Evolutionary conservation across 1,140 invertebrate species (phyloP), one percentile per base, ranked within the genome.

Genomic region (Choristoneura fumiferana): DNA sequence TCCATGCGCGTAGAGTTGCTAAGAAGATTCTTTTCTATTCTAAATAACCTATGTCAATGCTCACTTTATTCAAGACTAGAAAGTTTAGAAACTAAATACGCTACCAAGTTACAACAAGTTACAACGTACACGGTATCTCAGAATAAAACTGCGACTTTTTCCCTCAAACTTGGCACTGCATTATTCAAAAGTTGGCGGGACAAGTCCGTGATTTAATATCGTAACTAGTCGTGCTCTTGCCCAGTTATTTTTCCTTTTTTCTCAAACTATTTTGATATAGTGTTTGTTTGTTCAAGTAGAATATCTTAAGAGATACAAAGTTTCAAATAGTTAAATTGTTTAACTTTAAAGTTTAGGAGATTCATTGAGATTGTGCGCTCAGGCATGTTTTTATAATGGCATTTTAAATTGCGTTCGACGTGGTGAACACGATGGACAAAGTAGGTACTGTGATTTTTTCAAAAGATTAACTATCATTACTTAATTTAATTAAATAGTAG

Each of bases 371-470:
- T 12, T 29, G 43, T 6, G 43, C 22, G 22, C n/a, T 13, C 43
- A 49, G 22, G 43, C 18, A 49, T 49, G 43, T 22, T 49, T 49
- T 14, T 49, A 22, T 49, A 49, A 49, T 49, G 43, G 43, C 0
- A 49, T 49, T 33, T 29, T 6, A 49, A 49, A 49, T 12, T 6
- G 22, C 22, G 22, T 29, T 29, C 22, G 22, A 29, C 2, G n/a
- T n/a, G 22, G 6, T 29, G 54, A 38, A 60, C 58, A 62, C 53
- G 45, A 61, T 38, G 54, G 39, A 40, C 6, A 53, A 45, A 64
- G 66, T n/a, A n/a, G n/a, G n/a, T 73, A 67, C 71, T 61, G 55
- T 54, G 55, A 65, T 45, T 64, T 67, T 15, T 18, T 22, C n/a
- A n/a, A n/a, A n/a, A n/a, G n/a, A n/a, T n/a, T n/a, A n/a, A n/a